A percentile compares a stretch with the other conserved stretches of the same genome.
Conservation (phyloP, 2,113 vertebrate species). For the Ceyx cyanopectus region DNA sequence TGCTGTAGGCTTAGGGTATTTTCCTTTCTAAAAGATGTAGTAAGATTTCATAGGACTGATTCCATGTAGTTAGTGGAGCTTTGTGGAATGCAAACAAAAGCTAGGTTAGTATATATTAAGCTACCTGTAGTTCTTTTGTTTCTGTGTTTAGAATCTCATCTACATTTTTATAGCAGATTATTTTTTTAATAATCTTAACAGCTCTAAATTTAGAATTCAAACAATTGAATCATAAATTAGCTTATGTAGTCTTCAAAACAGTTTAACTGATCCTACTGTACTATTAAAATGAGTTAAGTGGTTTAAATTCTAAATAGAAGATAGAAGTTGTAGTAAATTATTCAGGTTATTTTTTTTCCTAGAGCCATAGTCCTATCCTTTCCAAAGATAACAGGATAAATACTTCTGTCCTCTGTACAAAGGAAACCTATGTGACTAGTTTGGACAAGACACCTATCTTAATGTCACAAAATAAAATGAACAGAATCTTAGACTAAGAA, state of each 20-base stretch:
- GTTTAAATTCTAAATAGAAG: background rate
- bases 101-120: background rate
- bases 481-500: background rate
- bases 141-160: background rate
- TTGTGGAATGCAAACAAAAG: background rate
- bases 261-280: background rate
- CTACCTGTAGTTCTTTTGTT: background rate
- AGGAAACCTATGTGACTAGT: background rate
- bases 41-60: background rate
- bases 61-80: background rate
- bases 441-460: background rate
- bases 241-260: background rate
- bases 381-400: background rate
- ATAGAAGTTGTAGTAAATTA: background rate
- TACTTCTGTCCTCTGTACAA: background rate
- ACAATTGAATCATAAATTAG: background rate
- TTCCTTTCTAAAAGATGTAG: background rate
- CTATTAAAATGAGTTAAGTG: background rate
- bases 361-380: background rate
- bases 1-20: background rate
- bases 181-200: background rate
- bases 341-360: background rate
- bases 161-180: background rate
- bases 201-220: background rate
- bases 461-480: background rate